Percentiles rank a stretch among this genome's conserved stretches.
These are phyloP conservation scores for Macrophya annulata DNA, from an alignment of 2,888 invertebrate genomes.

Conservation along the genomic window DNA sequence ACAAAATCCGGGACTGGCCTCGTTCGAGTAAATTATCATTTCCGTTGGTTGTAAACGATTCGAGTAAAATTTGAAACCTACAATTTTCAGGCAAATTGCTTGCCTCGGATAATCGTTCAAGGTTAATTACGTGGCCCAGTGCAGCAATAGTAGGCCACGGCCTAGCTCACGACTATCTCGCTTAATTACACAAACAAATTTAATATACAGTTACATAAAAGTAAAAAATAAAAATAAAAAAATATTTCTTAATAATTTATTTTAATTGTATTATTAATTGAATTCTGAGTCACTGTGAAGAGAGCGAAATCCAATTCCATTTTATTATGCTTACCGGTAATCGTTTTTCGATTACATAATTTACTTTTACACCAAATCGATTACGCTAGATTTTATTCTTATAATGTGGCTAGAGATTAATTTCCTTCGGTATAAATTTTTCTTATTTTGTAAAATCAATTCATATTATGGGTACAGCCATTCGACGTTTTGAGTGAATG, in stretches of 20 bases:
- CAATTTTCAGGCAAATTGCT: slow-evolving; percentile 38
- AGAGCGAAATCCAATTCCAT: slow-evolving; percentile 1
- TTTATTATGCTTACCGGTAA: neutral
- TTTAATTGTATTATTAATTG: neutral
- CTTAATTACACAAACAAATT: slow-evolving; percentile 15
- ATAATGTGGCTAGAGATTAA: neutral
- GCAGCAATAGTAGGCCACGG: slow-evolving; percentile 3
- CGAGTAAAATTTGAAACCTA: slow-evolving; percentile 23
- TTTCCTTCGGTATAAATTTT: neutral
- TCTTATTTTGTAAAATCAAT: neutral
- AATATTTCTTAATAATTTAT: neutral
- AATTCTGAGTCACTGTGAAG: neutral
- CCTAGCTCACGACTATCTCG: neutral
- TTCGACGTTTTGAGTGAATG: neutral
- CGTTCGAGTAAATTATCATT: slow-evolving; percentile 41
- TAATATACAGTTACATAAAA: neutral
- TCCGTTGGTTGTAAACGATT: slow-evolving; percentile 43
- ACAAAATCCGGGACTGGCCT: slow-evolving; percentile 31
- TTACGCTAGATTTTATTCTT: neutral
- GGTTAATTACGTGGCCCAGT: slow-evolving; percentile 24
- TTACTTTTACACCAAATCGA: neutral
- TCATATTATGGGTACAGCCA: neutral
- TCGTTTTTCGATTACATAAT: neutral
- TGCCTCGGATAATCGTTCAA: slow-evolving; percentile 37
- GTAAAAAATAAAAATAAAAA: neutral